phyloP scores from a whole-genome alignment of 1,140 invertebrate species.

The Zaprionus davidi region DNA sequence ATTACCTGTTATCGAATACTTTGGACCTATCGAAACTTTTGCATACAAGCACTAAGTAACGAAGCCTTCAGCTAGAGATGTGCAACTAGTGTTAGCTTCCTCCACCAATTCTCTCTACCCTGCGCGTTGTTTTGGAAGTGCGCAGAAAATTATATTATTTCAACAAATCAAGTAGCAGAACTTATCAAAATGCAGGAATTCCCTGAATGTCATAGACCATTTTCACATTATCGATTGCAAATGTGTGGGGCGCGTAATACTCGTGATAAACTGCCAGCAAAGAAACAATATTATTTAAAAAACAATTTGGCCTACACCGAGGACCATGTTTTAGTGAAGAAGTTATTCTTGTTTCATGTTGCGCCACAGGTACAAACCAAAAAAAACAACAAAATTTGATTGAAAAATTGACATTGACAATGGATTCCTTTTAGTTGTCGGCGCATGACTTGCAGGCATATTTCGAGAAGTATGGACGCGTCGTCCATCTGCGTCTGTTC shows the following conservation, averaged over 20 bases:
- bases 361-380: constrained; percentile 37
- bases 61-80: not conserved
- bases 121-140: not conserved
- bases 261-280: not conserved
- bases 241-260: no score
- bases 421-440: constrained; percentile 10
- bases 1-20: not conserved
- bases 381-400: not conserved
- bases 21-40: not conserved
- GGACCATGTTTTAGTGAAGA: constrained; percentile 59
- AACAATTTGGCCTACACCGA: constrained; percentile 63
- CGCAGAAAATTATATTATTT: not conserved
- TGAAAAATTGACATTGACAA: not conserved
- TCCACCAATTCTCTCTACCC: not conserved
- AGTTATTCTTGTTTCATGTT: constrained; percentile 51
- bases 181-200: no score
- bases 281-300: constrained; percentile 51
- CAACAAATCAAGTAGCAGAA: not conserved
- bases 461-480: constrained; percentile 50
- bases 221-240: no score
- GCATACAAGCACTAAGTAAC: not conserved
- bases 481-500: constrained; percentile 32
- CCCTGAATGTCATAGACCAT: no score
- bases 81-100: not conserved
- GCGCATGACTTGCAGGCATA: not conserved